phyloP scores from a whole-genome alignment of 64 coral and sea anemone species.

The Porites lutea region DNA sequence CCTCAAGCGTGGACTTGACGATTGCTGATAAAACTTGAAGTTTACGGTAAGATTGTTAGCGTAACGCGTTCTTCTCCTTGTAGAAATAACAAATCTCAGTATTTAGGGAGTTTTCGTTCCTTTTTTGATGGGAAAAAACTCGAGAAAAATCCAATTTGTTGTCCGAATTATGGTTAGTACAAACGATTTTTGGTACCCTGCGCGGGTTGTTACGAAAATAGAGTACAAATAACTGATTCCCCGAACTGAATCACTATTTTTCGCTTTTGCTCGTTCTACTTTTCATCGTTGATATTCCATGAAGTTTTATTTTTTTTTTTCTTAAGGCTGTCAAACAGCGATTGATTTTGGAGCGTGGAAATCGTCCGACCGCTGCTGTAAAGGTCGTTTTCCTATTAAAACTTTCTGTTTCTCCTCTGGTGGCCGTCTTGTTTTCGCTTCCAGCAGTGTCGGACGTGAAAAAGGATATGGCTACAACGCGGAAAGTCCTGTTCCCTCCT shows the following conservation, averaged over 20 bases:
- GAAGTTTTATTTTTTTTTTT: slow-evolving; percentile 4
- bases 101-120: slow-evolving; percentile 2
- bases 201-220: slow-evolving; percentile 90
- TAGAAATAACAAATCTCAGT: slow-evolving; percentile 29
- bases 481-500: not conserved
- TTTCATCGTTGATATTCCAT: not conserved
- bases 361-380: not conserved
- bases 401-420: slow-evolving; percentile 37
- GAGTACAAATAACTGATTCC: slow-evolving; percentile 66
- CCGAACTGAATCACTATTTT: slow-evolving; percentile 55
- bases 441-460: slow-evolving; percentile 36
- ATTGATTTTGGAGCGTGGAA: not conserved
- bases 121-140: not conserved
- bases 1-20: slow-evolving; percentile 79
- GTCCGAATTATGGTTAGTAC: slow-evolving; percentile 48
- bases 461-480: slow-evolving; percentile 21
- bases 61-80: slow-evolving; percentile 28
- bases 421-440: slow-evolving; percentile 53
- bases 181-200: slow-evolving; percentile 74
- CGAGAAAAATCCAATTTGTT: slow-evolving; percentile 15
- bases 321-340: not conserved
- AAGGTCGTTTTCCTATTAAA: slow-evolving; percentile 44
- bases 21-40: slow-evolving; percentile 57
- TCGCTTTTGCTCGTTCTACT: not conserved
- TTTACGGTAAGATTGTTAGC: slow-evolving; percentile 62